Conservation (phyloP, 2,113 vertebrate species). For the Gallinago media region DNA sequence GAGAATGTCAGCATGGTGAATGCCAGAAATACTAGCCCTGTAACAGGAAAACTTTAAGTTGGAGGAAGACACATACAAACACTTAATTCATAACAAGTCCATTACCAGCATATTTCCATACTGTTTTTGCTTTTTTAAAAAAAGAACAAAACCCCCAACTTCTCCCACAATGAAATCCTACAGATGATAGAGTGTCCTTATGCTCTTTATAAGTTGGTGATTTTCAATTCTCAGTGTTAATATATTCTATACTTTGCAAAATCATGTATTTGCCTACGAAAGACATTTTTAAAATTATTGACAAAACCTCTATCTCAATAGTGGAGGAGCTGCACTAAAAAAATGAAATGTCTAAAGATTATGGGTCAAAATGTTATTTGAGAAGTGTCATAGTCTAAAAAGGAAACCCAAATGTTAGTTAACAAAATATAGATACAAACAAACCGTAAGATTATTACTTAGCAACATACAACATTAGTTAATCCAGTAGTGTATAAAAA, state of each 20-base stretch:
- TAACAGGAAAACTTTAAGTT: neutral
- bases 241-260: neutral
- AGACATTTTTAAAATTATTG: neutral
- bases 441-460: neutral
- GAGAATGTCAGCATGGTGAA: rapidly evolving
- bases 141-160: neutral
- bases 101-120: neutral
- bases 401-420: neutral
- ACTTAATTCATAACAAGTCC: neutral
- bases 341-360: neutral
- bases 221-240: neutral
- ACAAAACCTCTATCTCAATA: neutral
- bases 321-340: neutral
- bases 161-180: neutral
- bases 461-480: neutral
- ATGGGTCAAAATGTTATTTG: neutral
- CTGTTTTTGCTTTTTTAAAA: neutral
- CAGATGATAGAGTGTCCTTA: neutral
- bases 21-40: neutral
- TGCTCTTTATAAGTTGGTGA: neutral
- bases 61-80: neutral
- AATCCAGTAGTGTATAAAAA: neutral
- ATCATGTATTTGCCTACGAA: neutral
- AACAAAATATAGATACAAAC: neutral
- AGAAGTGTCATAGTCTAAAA: neutral